A percentile compares a stretch with the other conserved stretches of the same genome.
Evolutionary conservation across 2,888 invertebrate genomes (phyloP).

Genomic region (Protonemura montana): DNA sequence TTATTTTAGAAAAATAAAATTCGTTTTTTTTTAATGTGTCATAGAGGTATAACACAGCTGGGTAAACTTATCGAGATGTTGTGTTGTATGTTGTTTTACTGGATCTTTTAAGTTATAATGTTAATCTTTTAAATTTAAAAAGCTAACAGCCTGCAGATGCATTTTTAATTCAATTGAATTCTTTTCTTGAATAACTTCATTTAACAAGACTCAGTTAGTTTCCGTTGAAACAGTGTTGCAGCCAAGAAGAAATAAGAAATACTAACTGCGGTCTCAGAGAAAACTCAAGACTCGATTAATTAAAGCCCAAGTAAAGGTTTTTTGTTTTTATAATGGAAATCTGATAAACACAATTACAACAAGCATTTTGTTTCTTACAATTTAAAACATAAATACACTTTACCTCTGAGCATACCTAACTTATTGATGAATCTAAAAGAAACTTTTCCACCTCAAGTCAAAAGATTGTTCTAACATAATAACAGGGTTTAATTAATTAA

Average conservation of each 20-base stretch:
- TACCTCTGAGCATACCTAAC: not conserved
- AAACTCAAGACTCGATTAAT: not conserved
- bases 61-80: no score
- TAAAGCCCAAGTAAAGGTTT: not conserved
- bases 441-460: conserved; percentile 19
- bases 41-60: no score
- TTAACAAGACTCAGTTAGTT: not conserved
- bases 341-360: conserved; percentile 5
- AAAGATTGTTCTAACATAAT: conserved; percentile 27
- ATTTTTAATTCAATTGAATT: not conserved
- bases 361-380: not conserved
- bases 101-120: no score
- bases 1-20: no score
- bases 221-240: not conserved
- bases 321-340: not conserved
- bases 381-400: not conserved
- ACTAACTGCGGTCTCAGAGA: not conserved
- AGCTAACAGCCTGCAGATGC: not conserved
- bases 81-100: no score
- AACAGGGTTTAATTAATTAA: conserved; percentile 32
- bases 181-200: not conserved
- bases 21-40: no score
- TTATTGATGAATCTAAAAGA: conserved; percentile 35
- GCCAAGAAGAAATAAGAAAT: not conserved
- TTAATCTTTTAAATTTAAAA: no score